phyloP scores from a whole-genome alignment of 2,888 invertebrate genomes.

The Protophormia terraenovae region DNA sequence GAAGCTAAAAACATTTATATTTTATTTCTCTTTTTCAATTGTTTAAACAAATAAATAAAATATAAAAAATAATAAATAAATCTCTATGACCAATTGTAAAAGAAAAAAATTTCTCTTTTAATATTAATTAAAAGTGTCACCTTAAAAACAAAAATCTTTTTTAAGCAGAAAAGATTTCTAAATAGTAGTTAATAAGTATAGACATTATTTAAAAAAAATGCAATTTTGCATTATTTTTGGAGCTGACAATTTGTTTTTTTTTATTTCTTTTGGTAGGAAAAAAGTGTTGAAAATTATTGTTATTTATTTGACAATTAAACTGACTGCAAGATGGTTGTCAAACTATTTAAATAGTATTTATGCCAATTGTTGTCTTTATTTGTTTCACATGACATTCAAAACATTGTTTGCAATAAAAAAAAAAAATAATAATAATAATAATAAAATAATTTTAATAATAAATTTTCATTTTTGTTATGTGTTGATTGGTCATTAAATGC shows the following conservation, averaged over 20 bases:
- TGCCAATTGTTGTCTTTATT: conserved; percentile 47
- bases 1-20: too few species aligned
- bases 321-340: neutral
- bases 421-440: neutral
- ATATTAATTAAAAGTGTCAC: neutral
- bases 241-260: neutral
- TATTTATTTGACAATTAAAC: conserved; percentile 17
- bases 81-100: neutral
- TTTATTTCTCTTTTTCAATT: too few species aligned
- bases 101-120: conserved; percentile 25
- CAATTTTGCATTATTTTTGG: neutral
- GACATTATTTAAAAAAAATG: neutral
- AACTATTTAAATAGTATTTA: neutral
- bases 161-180: neutral
- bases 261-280: neutral
- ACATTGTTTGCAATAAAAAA: neutral
- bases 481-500: conserved; percentile 3
- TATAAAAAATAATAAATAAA: too few species aligned
- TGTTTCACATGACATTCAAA: conserved; percentile 34
- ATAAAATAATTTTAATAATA: neutral
- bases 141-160: conserved; percentile 3
- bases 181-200: neutral
- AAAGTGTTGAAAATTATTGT: neutral
- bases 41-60: too few species aligned
- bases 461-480: neutral